Evolutionary conservation across 2,113 vertebrate species (phyloP).

Genomic region (Kryptolebias marmoratus): DNA sequence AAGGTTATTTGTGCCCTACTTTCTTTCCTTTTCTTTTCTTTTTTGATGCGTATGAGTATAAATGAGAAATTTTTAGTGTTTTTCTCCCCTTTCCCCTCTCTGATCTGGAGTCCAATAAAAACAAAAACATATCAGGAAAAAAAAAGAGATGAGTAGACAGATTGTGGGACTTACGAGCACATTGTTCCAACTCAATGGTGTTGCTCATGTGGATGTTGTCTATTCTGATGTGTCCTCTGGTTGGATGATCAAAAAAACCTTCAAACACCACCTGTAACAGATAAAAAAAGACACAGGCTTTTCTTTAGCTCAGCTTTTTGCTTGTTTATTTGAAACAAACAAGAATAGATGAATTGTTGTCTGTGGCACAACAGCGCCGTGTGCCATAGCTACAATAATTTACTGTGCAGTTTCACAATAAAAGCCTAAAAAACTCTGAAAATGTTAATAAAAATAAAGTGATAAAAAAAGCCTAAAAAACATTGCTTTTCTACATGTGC

Average conservation of each 20-base stretch:
- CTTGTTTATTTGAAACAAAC: not conserved
- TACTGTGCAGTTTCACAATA: too few relatives aligned
- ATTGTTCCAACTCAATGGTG: conserved; percentile 88
- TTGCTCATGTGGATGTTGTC: conserved; percentile 94
- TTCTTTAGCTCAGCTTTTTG: not conserved
- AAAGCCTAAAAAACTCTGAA: too few relatives aligned
- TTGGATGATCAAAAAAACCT: conserved; percentile 88
- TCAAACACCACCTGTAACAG: conserved; percentile 91
- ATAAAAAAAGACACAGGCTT: conserved; percentile 21
- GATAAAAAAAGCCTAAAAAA: too few relatives aligned
- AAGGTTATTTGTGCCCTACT: conserved; percentile 78
- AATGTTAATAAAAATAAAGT: too few relatives aligned
- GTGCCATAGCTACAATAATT: too few relatives aligned
- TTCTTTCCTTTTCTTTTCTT: conserved; percentile 49
- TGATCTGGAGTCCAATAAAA: conserved; percentile 30
- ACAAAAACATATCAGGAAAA: conserved; percentile 16
- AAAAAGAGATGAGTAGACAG: not conserved
- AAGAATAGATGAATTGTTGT: not conserved
- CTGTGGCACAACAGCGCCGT: too few relatives aligned
- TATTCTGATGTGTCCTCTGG: conserved; percentile 88
- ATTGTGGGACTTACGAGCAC: conserved; percentile 88
- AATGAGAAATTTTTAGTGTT: conserved; percentile 41
- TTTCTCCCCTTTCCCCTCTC: conserved; percentile 5
- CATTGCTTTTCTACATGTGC: too few relatives aligned
- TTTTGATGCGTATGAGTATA: conserved; percentile 16